Evolutionary conservation across 2,888 invertebrate genomes (phyloP).

Genomic region (Siphlonurus alternatus): DNA sequence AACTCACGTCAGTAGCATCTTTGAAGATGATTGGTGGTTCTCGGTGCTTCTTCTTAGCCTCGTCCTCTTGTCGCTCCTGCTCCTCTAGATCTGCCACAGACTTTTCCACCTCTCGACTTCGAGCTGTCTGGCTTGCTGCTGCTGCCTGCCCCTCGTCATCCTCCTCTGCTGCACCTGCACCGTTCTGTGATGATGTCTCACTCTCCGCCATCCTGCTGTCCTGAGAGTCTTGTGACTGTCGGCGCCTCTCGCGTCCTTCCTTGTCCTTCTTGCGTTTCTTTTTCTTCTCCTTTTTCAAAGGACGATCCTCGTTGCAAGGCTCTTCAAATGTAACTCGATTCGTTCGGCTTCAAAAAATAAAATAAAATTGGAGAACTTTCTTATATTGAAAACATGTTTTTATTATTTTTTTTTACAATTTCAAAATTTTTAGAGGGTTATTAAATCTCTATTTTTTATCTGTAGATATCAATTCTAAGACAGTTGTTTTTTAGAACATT

Average conservation of each 20-base stretch:
- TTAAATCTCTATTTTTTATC: too few species aligned
- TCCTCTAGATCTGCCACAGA: conserved; percentile 32
- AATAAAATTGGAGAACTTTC: background rate
- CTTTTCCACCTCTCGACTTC: conserved; percentile 7
- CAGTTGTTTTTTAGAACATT: too few species aligned
- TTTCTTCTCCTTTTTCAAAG: conserved; percentile 52
- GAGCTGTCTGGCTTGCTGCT: conserved; percentile 12
- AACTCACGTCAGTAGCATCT: conserved; percentile 50
- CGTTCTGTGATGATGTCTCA: conserved; percentile 1
- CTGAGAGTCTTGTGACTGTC: conserved; percentile 28
- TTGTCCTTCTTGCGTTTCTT: conserved; percentile 49
- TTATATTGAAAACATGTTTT: background rate
- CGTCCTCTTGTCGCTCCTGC: conserved; percentile 44
- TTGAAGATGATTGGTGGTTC: conserved; percentile 68
- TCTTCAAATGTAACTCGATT: background rate
- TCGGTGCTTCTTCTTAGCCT: conserved; percentile 49
- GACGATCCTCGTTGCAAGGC: conserved; percentile 50
- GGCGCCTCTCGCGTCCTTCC: background rate
- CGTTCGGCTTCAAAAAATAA: background rate
- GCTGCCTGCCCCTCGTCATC: conserved; percentile 10
- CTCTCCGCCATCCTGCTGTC: conserved; percentile 22
- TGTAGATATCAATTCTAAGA: too few species aligned
- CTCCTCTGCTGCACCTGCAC: conserved; percentile 8
- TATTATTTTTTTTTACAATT: background rate
- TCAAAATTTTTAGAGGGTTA: background rate